Conservation (phyloP, 2,888 invertebrate species). For the Augiades crinisus region DNA sequence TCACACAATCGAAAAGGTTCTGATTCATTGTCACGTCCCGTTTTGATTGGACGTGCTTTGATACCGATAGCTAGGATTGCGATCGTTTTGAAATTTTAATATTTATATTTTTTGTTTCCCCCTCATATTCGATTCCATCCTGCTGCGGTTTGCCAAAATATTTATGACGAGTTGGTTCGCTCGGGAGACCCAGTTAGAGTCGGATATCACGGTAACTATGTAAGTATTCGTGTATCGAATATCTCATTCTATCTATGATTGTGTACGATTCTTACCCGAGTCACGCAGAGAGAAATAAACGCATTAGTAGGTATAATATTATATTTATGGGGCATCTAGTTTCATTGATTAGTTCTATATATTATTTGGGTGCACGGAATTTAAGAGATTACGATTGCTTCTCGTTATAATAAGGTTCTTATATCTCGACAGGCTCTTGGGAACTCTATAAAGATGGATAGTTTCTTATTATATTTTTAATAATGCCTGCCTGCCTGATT, state of each 20-base stretch:
- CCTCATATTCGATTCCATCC: constrained; percentile 70
- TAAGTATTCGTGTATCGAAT: constrained; percentile 47
- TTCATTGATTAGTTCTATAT: constrained; percentile 1
- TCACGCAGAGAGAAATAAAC: constrained; percentile 12
- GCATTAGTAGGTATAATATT: constrained; percentile 10
- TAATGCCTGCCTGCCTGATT: no score
- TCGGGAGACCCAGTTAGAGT: constrained; percentile 47
- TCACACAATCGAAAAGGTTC: constrained; percentile 73
- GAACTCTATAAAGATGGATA: no score
- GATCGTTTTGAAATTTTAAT: constrained; percentile 70
- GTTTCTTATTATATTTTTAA: no score
- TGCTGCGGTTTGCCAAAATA: constrained; percentile 67
- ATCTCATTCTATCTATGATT: neutral
- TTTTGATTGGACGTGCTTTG: constrained; percentile 80
- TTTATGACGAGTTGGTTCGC: constrained; percentile 69
- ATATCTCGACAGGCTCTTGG: no score
- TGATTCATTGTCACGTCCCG: constrained; percentile 78
- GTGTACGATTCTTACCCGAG: neutral
- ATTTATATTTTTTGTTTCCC: constrained; percentile 61
- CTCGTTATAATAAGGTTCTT: no score
- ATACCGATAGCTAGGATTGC: constrained; percentile 76
- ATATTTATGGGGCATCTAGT: constrained; percentile 8
- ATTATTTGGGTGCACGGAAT: neutral
- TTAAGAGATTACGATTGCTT: no score
- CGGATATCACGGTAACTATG: constrained; percentile 38